phyloP scores from a whole-genome alignment of 2,888 invertebrate genomes.

The Toxonevra muliebris region DNA sequence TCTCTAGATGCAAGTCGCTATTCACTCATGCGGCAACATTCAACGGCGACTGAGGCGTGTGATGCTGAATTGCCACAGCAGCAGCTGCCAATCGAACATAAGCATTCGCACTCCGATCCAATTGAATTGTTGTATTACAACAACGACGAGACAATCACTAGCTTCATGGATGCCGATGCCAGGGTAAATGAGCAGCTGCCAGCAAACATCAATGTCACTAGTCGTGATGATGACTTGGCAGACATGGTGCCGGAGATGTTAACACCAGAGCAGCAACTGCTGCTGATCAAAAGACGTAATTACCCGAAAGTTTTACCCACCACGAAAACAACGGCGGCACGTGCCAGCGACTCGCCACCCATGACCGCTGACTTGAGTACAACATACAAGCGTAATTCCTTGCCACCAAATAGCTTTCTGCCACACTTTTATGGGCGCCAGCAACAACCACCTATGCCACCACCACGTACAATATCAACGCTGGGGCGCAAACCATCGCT shows the following conservation, averaged over 20 bases:
- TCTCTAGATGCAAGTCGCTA: conserved; percentile 62
- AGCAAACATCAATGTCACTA: conserved; percentile 76
- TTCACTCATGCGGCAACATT: conserved; percentile 53
- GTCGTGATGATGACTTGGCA: conserved; percentile 68
- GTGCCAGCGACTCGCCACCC: conserved; percentile 41
- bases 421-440: conserved; percentile 42
- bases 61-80: conserved; percentile 52
- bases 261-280: conserved; percentile 76
- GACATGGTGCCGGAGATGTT: conserved; percentile 58
- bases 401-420: conserved; percentile 68
- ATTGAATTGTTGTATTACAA: conserved; percentile 68
- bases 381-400: conserved; percentile 69
- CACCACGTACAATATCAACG: conserved; percentile 77
- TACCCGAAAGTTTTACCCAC: conserved; percentile 89
- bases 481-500: conserved; percentile 67
- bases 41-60: conserved; percentile 51
- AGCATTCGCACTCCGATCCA: conserved; percentile 76
- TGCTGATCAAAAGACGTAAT: conserved; percentile 79
- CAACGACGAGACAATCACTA: conserved; percentile 65
- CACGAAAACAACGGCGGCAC: conserved; percentile 27
- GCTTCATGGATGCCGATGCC: conserved; percentile 52
- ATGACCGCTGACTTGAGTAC: conserved; percentile 45
- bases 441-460: conserved; percentile 74
- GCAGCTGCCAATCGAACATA: conserved; percentile 61
- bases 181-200: conserved; percentile 58